Conservation (phyloP, 1,140 invertebrate genomes). For the Chionoecetes opilio region DNA sequence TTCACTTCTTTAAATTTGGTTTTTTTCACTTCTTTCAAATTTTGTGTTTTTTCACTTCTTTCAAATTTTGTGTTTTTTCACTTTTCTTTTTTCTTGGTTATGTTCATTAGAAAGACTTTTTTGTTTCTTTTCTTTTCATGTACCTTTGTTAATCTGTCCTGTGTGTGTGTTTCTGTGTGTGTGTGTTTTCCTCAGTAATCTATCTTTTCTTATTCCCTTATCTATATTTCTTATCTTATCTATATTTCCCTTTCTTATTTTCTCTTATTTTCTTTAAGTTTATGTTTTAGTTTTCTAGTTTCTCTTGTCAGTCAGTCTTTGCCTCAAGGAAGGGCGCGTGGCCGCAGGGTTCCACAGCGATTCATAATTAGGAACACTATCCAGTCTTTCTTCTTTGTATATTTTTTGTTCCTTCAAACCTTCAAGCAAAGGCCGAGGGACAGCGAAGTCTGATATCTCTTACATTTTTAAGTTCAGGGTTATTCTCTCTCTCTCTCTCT, state of each 20-base stretch:
- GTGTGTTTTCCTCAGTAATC: neutral
- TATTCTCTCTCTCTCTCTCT: slow-evolving; percentile 14
- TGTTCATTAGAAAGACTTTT: neutral
- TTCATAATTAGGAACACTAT: too few species aligned
- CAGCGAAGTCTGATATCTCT: neutral
- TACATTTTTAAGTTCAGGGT: neutral
- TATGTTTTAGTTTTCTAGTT: too few species aligned
- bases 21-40: neutral
- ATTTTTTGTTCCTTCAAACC: neutral
- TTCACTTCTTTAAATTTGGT: neutral
- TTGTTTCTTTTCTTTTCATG: neutral
- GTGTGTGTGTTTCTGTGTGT: neutral
- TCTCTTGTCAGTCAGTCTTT: too few species aligned
- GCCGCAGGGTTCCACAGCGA: neutral
- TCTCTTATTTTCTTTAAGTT: too few species aligned
- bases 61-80: neutral
- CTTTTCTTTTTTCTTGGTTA: neutral
- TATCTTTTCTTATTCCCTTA: neutral
- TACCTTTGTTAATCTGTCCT: neutral
- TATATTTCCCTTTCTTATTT: too few species aligned
- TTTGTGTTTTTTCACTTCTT: neutral
- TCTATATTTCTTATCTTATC: neutral
- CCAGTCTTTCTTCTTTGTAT: neutral
- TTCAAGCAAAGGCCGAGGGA: neutral
- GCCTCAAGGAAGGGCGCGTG: neutral